Percentiles rank a stretch among this genome's conserved stretches.
These are phyloP conservation scores for Antheraea yamamai DNA, from an alignment of 2,888 invertebrate species.

Conservation along the genomic window DNA sequence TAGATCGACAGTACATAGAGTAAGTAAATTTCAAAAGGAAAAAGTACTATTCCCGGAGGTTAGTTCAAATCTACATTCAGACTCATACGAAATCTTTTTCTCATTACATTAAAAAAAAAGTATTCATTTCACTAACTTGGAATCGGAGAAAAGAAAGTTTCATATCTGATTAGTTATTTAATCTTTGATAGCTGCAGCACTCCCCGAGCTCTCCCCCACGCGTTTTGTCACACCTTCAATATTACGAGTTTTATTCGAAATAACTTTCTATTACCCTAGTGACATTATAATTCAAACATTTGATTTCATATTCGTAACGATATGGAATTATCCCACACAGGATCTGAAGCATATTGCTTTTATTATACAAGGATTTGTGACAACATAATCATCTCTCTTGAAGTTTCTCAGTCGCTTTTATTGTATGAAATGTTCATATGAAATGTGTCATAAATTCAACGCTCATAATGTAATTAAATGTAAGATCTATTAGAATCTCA, in stretches of 20 bases:
- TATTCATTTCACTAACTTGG: no score
- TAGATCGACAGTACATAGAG: no score
- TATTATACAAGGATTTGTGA: not conserved
- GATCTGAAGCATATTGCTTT: not conserved
- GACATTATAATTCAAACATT: constrained; percentile 2
- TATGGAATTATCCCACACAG: constrained; percentile 4
- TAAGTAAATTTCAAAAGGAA: no score
- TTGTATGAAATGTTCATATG: not conserved
- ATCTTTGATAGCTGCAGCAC: no score
- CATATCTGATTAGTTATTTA: no score
- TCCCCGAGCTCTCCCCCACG: no score
- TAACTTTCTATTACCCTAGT: not conserved
- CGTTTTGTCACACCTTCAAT: not conserved
- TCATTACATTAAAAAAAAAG: no score
- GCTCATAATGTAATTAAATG: not conserved
- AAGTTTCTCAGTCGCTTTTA: not conserved
- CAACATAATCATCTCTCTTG: not conserved
- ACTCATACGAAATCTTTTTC: no score
- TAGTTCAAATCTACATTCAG: no score
- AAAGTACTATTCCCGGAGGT: no score
- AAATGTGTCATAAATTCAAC: not conserved
- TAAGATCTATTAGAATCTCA: not conserved
- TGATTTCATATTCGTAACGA: not conserved
- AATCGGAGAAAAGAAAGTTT: no score
- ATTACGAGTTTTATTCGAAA: constrained; percentile 8